Evolutionary conservation across 2,888 invertebrate genomes (phyloP), one percentile per base, ranked within the genome.

Genomic region (Troides aeacus): DNA sequence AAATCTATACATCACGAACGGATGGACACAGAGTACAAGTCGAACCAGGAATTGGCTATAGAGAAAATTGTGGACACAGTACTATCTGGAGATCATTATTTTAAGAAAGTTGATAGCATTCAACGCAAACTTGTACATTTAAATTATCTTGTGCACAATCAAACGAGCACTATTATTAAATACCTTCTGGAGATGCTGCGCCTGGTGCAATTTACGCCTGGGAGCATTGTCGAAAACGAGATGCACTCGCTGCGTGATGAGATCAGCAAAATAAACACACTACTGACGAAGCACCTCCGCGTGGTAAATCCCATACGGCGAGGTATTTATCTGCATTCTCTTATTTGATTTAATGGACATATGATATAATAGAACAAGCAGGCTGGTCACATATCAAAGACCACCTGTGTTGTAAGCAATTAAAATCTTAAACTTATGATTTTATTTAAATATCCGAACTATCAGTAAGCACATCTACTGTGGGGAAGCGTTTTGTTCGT

Each of bases 11-110:
- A 46, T 0, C 69, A 64, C 6, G 18, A 72, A 3, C 77, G 83
- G 0, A 79, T 84, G 0, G 76, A 79, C 0, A 74, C 73, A 3
- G 66, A 73, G 6, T 71, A 74, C 10, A 72, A 72, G 0, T 64
- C 74, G 8, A 79, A 79, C 62, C 80, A 81, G 1, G 89, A 87
- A 57, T 76, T 76, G 2, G 82, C 87, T 0, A 84, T 89, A 0
- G 90, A 90, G 70, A 89, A 87, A 64, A 90, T 91, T 73, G 84
- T 89, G 0, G 88, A 90, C 65, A 88, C 86, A 0, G 76, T 92
- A 18, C 82, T 90, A 79, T 76, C 86, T 0, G 88, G 87, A 68
- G 89, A 90, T 70, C 84, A 78, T 72, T 90, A 90, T 73, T 77
- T 90, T 56, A 87, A 86, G 72, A 81, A 86, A 82, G 83, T 91